Base-by-base conservation (phyloP, 2,888 invertebrate species). In the Automeris io region DNA sequence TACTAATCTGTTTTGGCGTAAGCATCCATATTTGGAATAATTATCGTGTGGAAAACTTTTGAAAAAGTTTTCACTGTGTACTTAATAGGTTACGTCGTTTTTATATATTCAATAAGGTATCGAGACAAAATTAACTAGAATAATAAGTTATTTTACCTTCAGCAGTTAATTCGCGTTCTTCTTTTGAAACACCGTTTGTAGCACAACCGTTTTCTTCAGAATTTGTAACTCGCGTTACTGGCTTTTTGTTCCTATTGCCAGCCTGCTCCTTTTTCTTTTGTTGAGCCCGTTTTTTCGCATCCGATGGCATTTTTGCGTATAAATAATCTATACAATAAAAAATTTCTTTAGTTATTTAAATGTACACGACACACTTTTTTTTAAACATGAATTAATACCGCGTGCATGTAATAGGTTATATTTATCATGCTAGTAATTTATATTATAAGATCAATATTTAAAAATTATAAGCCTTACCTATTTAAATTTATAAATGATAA, bases 181-280 rank as follows among this genome's bases (percentile, higher is more conserved):
- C 85, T 57, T 69, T 70, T 3, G 44, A 55, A 33, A 62, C 62
- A 18, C 80, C 80, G 50, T 79, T 71, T 16, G 86, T 76, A 39
- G 81, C 80, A 34, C 82, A 74, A 49, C 89, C 90, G 57, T 90
- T 90, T 41, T 88, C 87, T 2, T 89, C 89, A 13, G 78, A 78
- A 34, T 75, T 70, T 39, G 80, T 88, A 56, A 85, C 88, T 65
- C 80, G 74, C 33, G 83, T 74, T 53, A 88, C 81, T 47, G 88
- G 81, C 45, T 87, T 87, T 64, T 87, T 87, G 53, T 78, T 90
- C 52, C 93, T 90, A 45, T 90, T 91, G 68, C 93, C 94, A 3
- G 95, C 94, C 37, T 96, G 95, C 53, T 97, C 98, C 75, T 99
- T 99, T 83, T 99, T 99, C 79, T 97, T 96, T 70, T 96, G 96